Conservation (phyloP, 2,888 invertebrate genomes). For the Teleogryllus oceanicus region DNA sequence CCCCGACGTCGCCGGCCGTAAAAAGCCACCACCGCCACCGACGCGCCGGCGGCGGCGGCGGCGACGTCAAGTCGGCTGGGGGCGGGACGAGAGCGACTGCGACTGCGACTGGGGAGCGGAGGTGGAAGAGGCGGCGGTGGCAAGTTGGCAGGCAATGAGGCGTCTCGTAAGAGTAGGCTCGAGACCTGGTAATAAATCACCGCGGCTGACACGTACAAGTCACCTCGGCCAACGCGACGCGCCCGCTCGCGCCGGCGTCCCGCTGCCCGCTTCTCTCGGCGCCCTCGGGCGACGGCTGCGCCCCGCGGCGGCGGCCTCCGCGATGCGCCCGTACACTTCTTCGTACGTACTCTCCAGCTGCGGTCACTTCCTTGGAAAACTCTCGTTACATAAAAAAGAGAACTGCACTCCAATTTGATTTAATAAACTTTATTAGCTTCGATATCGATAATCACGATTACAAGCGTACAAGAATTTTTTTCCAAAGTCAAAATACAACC, state of each 20-base stretch:
- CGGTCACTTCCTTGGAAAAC: too few species aligned
- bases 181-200: conserved; percentile 2
- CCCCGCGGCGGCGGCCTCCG: not conserved
- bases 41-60: not conserved
- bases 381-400: too few species aligned
- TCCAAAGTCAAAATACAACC: too few species aligned
- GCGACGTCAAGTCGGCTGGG: not conserved
- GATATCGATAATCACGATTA: too few species aligned
- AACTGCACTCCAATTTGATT: too few species aligned
- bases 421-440: too few species aligned
- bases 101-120: not conserved
- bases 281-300: not conserved
- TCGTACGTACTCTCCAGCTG: too few species aligned
- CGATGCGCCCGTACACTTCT: not conserved
- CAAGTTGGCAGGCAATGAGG: conserved; percentile 18
- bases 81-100: not conserved
- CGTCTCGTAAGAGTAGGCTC: conserved; percentile 18
- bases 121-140: not conserved
- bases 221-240: not conserved
- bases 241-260: not conserved
- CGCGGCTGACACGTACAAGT: conserved; percentile 1
- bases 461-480: too few species aligned
- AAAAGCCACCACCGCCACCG: not conserved
- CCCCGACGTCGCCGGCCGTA: not conserved
- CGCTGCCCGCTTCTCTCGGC: not conserved